Base-by-base conservation (phyloP, 2,113 vertebrate genomes). In the Lasiurus borealis region DNA sequence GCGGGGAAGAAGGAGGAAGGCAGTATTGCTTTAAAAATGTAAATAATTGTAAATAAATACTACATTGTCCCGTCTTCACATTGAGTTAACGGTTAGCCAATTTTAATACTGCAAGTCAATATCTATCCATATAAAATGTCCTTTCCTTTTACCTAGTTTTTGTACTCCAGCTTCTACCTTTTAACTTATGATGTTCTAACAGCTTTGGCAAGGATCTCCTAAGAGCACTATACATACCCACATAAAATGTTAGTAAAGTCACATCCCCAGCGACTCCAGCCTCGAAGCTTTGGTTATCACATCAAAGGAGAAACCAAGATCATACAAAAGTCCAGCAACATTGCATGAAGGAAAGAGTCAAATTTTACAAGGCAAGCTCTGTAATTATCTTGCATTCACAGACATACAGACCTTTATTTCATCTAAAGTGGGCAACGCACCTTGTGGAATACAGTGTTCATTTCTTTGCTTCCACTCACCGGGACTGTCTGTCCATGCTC, bases 401-500 rank as follows among this genome's bases (percentile, higher is more conserved):
- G 46, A 59, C 27, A 21, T 54, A 8, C 40, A 13, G 46, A 59
- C 27, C 27, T 54, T 9, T 2, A 27, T 25, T 7, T 0, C 23
- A 52, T 46, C 52, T 54, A 8, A 52, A 6, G 6, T 21, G 1
- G 1, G 13, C n/a, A 36, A 6, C 0, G 19, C 5, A 3, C 18
- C 5, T 11, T 1, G 0, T 0, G 44, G n/a, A 2, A n/a, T 19
- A 9, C 4, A 57, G 46, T 2, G 15, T 14, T 10, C 0, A 1
- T 0, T 2, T 9, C 69, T 3, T 1, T 2, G 52, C 5, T 10
- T 5, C n/a, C 21, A 97, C 98, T 98, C 88, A 99, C 99, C 99
- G 98, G 88, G 99, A 99, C 97, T 99, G 99, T 27, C 99, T 98
- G 97, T 99, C 99, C 99, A 99, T 99, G 96, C 99, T 99, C n/a